A percentile compares a stretch with the other conserved stretches of the same genome.
These are phyloP conservation scores for Stramonita haemastoma DNA, from an alignment of 2,888 invertebrate species.

Conservation along the genomic window DNA sequence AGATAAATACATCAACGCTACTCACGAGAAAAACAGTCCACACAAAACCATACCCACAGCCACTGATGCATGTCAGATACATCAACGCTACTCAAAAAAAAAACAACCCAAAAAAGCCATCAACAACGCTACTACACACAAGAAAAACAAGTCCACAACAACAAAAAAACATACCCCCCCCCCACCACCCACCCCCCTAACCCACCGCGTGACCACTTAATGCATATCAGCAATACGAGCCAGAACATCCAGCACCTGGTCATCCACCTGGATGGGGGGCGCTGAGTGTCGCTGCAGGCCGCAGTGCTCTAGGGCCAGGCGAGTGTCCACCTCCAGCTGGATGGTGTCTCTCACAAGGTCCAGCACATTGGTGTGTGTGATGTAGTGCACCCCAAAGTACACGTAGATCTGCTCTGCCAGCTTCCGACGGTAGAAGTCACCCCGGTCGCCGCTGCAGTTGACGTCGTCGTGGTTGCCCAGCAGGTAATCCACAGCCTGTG, in stretches of 20 bases:
- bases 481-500: slow-evolving; percentile 39
- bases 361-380: slow-evolving; percentile 65
- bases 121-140: neutral
- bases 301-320: slow-evolving; percentile 53
- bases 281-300: slow-evolving; percentile 54
- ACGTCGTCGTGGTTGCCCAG: slow-evolving; percentile 67
- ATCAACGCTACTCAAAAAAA: neutral
- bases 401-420: slow-evolving; percentile 69
- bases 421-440: slow-evolving; percentile 71
- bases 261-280: slow-evolving; percentile 62
- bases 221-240: slow-evolving; percentile 66
- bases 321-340: slow-evolving; percentile 60
- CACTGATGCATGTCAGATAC: slow-evolving; percentile 57
- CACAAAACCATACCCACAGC: neutral
- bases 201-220: neutral
- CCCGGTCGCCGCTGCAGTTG: slow-evolving; percentile 65
- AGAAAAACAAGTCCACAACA: neutral
- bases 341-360: slow-evolving; percentile 63
- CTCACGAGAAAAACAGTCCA: neutral
- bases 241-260: slow-evolving; percentile 64
- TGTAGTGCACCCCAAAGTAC: slow-evolving; percentile 63
- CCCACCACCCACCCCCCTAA: neutral
- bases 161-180: neutral
- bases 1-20: neutral
- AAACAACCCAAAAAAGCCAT: neutral